phyloP scores from a whole-genome alignment of 2,797 vertebrate genomes.

The Cyclura pinguis region DNA sequence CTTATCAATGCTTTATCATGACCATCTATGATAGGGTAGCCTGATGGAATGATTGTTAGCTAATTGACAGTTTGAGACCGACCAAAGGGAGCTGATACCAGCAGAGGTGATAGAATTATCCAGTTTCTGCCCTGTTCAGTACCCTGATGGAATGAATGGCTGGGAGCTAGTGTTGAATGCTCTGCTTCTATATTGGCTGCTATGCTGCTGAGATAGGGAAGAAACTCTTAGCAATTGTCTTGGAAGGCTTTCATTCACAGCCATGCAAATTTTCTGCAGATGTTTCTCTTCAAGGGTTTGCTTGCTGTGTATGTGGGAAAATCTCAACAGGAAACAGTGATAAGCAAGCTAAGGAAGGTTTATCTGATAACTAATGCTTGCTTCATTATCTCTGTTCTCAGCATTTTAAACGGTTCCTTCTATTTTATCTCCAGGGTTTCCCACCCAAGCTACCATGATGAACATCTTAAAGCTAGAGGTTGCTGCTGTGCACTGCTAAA shows the following conservation, averaged over 20 bases:
- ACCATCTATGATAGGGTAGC: neutral
- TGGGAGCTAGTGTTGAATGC: neutral
- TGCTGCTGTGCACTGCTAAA: neutral
- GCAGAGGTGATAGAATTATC: neutral
- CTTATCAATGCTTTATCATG: neutral
- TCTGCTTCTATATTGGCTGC: neutral
- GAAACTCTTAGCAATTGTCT: neutral
- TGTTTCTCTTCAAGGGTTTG: neutral
- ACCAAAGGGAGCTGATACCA: neutral
- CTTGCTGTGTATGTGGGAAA: neutral
- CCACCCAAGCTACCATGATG: neutral
- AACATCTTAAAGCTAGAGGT: constrained; percentile 2
- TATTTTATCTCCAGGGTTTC: neutral
- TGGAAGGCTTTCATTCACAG: neutral
- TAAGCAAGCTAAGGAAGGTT: neutral
- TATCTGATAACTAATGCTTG: neutral
- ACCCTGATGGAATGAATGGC: neutral
- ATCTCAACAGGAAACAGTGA: neutral
- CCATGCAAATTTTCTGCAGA: neutral
- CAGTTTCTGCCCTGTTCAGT: neutral
- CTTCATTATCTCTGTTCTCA: constrained; percentile 1
- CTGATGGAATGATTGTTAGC: neutral
- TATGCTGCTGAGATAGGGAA: neutral
- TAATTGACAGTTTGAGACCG: neutral
- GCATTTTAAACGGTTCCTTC: neutral